phyloP scores from a whole-genome alignment of 2,797 vertebrate species.

The Acipenser transmontanus region DNA sequence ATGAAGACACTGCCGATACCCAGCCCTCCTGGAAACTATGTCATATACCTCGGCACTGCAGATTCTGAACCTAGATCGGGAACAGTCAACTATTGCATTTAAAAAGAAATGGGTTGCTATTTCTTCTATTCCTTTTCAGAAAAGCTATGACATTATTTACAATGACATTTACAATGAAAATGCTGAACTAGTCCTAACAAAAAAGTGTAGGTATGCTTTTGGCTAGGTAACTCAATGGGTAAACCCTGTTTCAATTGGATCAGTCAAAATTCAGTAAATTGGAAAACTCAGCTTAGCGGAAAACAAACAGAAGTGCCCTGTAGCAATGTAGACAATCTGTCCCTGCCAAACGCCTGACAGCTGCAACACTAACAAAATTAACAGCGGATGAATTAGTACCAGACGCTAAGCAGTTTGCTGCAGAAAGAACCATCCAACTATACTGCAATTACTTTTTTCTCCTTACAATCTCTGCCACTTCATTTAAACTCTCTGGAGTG shows the following conservation, averaged over 20 bases:
- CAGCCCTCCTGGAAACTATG: no score
- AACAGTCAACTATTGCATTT: no score
- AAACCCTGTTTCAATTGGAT: constrained; percentile 47
- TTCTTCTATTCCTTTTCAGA: no score
- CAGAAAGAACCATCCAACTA: constrained; percentile 39
- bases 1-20: no score
- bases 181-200: no score
- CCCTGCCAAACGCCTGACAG: constrained; percentile 74
- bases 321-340: constrained; percentile 88
- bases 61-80: no score
- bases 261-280: constrained; percentile 58
- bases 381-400: constrained; percentile 94
- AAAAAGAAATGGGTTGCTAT: no score
- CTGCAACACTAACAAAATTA: constrained; percentile 94
- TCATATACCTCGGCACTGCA: no score
- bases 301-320: constrained; percentile 85
- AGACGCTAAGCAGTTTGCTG: constrained; percentile 71
- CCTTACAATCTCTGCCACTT: constrained; percentile 4
- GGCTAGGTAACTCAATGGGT: not conserved
- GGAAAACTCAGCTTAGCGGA: constrained; percentile 81
- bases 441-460: constrained; percentile 6
- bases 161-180: no score
- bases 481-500: constrained; percentile 4
- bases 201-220: no score
- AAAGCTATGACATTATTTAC: no score